Percentiles rank a stretch among this genome's conserved stretches.
Conservation (phyloP, 1,140 invertebrate species). For the Drepana arcuata region DNA sequence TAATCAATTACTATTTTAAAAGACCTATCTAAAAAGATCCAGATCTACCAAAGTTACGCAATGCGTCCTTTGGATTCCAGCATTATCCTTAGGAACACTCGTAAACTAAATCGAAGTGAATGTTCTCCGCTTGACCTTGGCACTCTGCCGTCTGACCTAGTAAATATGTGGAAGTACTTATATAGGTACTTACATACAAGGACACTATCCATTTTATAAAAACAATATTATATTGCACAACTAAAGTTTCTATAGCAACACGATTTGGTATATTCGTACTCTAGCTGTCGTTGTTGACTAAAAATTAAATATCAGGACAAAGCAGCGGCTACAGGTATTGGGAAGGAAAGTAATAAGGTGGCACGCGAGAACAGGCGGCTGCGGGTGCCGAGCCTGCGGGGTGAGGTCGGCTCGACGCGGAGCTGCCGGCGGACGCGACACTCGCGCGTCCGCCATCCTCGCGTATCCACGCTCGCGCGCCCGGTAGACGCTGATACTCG, state of each 20-base stretch:
- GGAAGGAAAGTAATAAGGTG: conserved; percentile 16
- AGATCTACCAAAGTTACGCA: conserved; percentile 24
- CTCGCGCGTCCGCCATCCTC: conserved; percentile 47
- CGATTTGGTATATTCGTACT: background rate
- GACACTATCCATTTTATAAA: no score
- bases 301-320: conserved; percentile 31
- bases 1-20: no score
- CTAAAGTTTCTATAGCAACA: background rate
- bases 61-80: conserved; percentile 20
- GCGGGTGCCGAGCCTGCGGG: conserved; percentile 11
- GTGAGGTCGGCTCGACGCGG: conserved; percentile 24
- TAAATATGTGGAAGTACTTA: no score
- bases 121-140: conserved; percentile 18
- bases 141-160: conserved; percentile 5
- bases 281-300: background rate
- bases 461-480: conserved; percentile 38
- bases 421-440: conserved; percentile 42
- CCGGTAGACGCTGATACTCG: conserved; percentile 30
- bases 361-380: conserved; percentile 11
- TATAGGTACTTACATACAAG: no score
- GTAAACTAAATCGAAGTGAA: conserved; percentile 25
- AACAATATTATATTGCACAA: background rate
- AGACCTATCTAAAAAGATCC: no score
- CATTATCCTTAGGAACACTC: conserved; percentile 15
- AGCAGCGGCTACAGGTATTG: conserved; percentile 34